A percentile compares a stretch with the other conserved stretches of the same genome.
phyloP scores from a whole-genome alignment of 2,888 invertebrate genomes.

The Lithophane leautieri region DNA sequence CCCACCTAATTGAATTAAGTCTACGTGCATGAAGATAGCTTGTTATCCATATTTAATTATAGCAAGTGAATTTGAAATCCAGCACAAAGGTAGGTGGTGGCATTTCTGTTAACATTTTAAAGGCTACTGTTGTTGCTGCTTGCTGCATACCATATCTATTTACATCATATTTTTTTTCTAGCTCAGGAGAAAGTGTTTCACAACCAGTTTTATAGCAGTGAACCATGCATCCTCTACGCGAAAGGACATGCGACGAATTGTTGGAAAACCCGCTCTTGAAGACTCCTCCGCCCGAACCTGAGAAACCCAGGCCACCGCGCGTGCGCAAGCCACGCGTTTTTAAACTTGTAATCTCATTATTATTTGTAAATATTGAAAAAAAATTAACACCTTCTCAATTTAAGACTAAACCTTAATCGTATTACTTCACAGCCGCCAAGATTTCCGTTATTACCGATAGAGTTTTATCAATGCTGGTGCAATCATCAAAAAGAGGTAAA shows the following conservation, averaged over 20 bases:
- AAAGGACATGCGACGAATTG: slow-evolving; percentile 79
- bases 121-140: neutral
- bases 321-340: slow-evolving; percentile 80
- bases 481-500: slow-evolving; percentile 86
- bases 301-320: slow-evolving; percentile 80
- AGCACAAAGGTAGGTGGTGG: slow-evolving; percentile 11
- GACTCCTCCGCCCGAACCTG: slow-evolving; percentile 85
- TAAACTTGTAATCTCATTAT: slow-evolving; percentile 75
- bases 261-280: slow-evolving; percentile 78
- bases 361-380: neutral
- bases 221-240: slow-evolving; percentile 81
- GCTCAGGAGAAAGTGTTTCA: neutral
- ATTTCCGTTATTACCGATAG: slow-evolving; percentile 79
- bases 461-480: slow-evolving; percentile 84
- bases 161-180: neutral
- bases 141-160: neutral
- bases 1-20: neutral
- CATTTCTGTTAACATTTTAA: neutral
- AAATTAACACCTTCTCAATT: neutral
- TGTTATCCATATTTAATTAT: slow-evolving; percentile 18
- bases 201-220: slow-evolving; percentile 19
- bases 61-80: neutral
- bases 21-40: neutral
- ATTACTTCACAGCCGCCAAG: slow-evolving; percentile 80
- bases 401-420: neutral